These are phyloP conservation scores for Drosophila anomalata DNA, from an alignment of 2,888 invertebrate genomes.

Conservation along the genomic window DNA sequence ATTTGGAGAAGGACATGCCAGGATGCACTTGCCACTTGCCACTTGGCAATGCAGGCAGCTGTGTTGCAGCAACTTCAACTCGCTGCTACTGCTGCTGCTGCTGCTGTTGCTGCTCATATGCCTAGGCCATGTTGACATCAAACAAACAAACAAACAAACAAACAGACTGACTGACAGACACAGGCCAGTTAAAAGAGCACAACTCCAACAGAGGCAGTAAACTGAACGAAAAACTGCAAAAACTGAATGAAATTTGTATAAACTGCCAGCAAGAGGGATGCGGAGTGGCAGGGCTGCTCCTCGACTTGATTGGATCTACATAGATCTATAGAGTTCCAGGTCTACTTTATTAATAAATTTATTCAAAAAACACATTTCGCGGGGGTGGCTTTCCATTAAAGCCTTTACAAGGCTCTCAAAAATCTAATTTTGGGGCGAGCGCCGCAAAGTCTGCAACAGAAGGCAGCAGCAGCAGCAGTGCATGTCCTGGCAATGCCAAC, in stretches of 20 bases:
- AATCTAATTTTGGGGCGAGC: constrained; percentile 63
- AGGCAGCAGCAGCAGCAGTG: constrained; percentile 29
- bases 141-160: constrained; percentile 70
- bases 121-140: constrained; percentile 65
- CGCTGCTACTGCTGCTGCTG: not conserved
- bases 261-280: constrained; percentile 37
- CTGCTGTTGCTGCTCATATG: constrained; percentile 43
- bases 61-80: constrained; percentile 37
- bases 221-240: constrained; percentile 18
- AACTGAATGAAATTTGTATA: constrained; percentile 45
- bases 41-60: constrained; percentile 47
- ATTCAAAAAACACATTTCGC: not conserved
- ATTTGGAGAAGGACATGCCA: constrained; percentile 33
- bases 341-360: not conserved
- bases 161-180: constrained; percentile 37
- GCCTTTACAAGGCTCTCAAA: constrained; percentile 39
- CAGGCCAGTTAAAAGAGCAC: constrained; percentile 61
- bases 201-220: constrained; percentile 33
- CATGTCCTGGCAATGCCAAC: constrained; percentile 34
- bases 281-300: constrained; percentile 1
- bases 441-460: constrained; percentile 53
- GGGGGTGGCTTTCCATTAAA: constrained; percentile 42
- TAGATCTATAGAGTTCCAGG: too few relatives aligned
- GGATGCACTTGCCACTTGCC: constrained; percentile 40
- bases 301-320: not conserved